Evolutionary conservation across 1,140 invertebrate species (phyloP).

Genomic region (Cotesia vestalis): DNA sequence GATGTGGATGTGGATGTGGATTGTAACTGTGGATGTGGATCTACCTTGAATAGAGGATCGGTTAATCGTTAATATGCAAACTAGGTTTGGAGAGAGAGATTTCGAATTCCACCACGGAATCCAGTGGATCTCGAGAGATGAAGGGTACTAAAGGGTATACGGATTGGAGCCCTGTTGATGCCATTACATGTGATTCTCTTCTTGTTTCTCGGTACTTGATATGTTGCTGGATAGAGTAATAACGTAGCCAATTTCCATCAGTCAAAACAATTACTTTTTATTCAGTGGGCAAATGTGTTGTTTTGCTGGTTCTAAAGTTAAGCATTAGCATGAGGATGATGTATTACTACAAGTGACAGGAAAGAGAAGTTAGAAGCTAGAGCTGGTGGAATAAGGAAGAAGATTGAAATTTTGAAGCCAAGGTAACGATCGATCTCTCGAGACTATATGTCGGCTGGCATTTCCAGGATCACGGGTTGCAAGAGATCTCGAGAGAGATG

Average conservation of each 20-base stretch:
- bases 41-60: conserved; percentile 32
- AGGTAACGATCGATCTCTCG: conserved; percentile 31
- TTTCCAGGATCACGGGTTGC: conserved; percentile 4
- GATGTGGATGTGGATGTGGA: conserved; percentile 8
- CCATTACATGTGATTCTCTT: background rate
- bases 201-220: too few relatives aligned
- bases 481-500: conserved; percentile 24
- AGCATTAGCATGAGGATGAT: background rate
- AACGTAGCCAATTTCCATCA: too few relatives aligned
- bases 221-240: too few relatives aligned
- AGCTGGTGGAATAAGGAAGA: background rate
- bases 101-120: conserved; percentile 26
- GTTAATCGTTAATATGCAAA: conserved; percentile 44
- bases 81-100: conserved; percentile 35
- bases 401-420: conserved; percentile 23
- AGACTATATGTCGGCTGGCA: conserved; percentile 9
- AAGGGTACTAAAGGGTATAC: background rate
- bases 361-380: background rate
- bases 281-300: too few relatives aligned
- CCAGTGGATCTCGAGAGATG: conserved; percentile 19
- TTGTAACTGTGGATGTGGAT: conserved; percentile 1
- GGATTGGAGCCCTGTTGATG: conserved; percentile 1
- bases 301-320: too few relatives aligned
- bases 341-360: background rate
- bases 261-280: too few relatives aligned